Base-by-base conservation (phyloP, 2,888 invertebrate genomes). In the Caenorhabditis becei region DNA sequence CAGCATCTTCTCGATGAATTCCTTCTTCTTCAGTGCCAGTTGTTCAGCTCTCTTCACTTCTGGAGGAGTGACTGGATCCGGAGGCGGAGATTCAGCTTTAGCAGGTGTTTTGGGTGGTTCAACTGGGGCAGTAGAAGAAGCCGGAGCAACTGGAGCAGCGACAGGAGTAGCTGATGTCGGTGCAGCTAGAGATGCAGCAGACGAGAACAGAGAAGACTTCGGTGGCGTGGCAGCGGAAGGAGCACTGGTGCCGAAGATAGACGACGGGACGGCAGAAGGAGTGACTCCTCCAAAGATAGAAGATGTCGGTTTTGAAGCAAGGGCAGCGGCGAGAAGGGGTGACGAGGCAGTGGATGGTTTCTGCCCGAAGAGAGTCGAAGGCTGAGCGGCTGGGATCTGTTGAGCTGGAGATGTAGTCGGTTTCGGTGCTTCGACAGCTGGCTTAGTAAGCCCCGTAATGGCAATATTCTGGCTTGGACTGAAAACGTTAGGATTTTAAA, bases 391-490 rank as follows among this genome's bases (percentile, higher is more conserved):
- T 1, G 59, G 70, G 16, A 26, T 10, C 5, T 35, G 26, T 23
- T 51, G 51, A 35, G 14, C 23, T 14, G 20, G 16, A 18, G 58
- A 1, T 26, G 54, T 1, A 4, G 28, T 11, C 18, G 26, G n/a
- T 11, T 37, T 3, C 0, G 51, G 10, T 14, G 69, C 18, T 11
- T 53, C 5, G 23, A 56, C 23, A 14, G 24, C 28, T 16, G 44
- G 26, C 18, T 51, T 67, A 1, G 44, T 3, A 2, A 63, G n/a
- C 24, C 70, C 70, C 10, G 18, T 7, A 5, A 71, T 65, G 1
- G 28, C 11, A 10, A 77, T n/a, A 7, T 51, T 70, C n/a, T 77
- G 77, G 14, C 59, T 61, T 0, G 35, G n/a, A 2, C 77, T 77
- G 70, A 54, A 75, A 66, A 28, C 32, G n/a, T 32, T 41, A 14